Percentiles rank a stretch among this genome's conserved stretches.
Evolutionary conservation across 2,888 invertebrate genomes (phyloP).

Genomic region (Andrena bicolor): DNA sequence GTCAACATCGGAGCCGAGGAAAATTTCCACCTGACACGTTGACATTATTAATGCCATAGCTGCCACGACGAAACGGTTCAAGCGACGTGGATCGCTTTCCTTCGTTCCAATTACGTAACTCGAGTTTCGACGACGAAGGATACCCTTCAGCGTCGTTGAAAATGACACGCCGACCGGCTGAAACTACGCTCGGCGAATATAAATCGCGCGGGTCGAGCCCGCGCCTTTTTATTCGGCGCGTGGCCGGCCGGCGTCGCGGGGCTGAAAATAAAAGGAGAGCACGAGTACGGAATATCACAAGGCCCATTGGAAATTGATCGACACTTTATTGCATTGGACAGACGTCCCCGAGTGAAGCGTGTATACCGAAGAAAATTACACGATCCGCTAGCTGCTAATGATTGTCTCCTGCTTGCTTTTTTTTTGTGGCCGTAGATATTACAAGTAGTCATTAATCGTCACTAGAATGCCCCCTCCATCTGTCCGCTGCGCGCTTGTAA

Average conservation of each 20-base stretch:
- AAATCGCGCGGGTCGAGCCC: neutral
- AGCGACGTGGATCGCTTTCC: constrained; percentile 11
- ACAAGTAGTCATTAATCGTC: constrained; percentile 7
- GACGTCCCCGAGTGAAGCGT: neutral
- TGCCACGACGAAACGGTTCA: neutral
- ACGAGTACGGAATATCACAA: neutral
- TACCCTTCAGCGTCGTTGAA: neutral
- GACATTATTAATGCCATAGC: neutral
- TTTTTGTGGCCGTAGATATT: neutral
- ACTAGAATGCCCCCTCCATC: neutral
- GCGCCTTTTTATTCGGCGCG: neutral
- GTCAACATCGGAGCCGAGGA: no score
- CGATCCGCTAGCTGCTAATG: neutral
- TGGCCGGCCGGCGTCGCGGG: neutral
- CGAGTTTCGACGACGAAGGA: constrained; percentile 13
- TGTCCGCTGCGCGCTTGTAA: neutral
- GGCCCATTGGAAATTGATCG: neutral
- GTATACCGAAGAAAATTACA: constrained; percentile 1
- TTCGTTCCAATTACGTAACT: constrained; percentile 19
- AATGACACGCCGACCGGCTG: neutral
- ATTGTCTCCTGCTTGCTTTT: neutral
- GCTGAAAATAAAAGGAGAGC: constrained; percentile 24
- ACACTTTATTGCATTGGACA: constrained; percentile 12
- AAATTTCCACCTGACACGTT: no score
- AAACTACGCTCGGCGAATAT: constrained; percentile 25